Evolutionary conservation across 2,113 vertebrate species (phyloP).

Genomic region (Corvus moneduloides): DNA sequence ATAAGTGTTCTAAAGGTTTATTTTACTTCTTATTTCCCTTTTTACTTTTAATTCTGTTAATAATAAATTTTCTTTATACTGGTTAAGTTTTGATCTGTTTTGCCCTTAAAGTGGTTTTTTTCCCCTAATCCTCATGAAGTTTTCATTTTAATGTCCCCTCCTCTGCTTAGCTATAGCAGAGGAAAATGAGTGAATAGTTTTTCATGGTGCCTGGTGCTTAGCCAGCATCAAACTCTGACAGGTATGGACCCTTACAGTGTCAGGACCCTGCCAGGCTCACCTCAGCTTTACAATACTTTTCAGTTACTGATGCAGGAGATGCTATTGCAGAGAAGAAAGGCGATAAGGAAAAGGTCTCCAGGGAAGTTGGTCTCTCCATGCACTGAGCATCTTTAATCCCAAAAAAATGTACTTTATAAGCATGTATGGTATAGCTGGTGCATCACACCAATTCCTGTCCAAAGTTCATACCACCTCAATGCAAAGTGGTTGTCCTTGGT

Average conservation of each 20-base stretch:
- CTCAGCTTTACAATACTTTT: neutral
- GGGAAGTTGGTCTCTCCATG: neutral
- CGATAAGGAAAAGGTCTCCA: neutral
- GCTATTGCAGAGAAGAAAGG: neutral
- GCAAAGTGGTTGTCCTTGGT: neutral
- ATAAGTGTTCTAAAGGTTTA: neutral
- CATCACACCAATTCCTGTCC: neutral
- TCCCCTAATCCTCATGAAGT: neutral
- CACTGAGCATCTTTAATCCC: neutral
- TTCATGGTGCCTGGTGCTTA: neutral
- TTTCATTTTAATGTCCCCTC: neutral
- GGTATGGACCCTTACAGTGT: neutral
- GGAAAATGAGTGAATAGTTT: neutral
- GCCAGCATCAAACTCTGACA: neutral
- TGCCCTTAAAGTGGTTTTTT: neutral
- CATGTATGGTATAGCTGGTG: accelerated
- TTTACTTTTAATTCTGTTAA: neutral
- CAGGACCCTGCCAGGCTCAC: neutral
- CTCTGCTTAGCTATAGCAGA: neutral
- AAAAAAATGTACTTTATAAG: neutral
- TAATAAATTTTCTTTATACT: neutral
- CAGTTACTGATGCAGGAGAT: neutral
- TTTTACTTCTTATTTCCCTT: neutral
- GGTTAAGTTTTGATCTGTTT: neutral
- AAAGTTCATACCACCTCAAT: neutral